Percentiles rank a stretch among this genome's conserved stretches.
phyloP scores from a whole-genome alignment of 1,140 invertebrate genomes.

The Andrena cerasifolii region DNA sequence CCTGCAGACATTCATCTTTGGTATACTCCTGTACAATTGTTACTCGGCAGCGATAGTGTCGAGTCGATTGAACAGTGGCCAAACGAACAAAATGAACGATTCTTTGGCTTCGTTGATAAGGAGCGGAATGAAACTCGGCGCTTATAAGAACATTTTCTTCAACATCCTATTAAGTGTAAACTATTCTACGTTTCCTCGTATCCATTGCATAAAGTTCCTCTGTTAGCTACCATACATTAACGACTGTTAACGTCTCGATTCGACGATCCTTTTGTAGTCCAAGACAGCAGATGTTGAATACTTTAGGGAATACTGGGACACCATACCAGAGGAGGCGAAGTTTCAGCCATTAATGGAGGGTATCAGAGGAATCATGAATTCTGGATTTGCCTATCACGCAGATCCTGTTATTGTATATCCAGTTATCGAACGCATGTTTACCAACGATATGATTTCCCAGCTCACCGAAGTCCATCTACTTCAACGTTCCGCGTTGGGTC shows the following conservation, averaged over 20 bases:
- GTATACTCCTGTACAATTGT: constrained; percentile 58
- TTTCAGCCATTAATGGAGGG: constrained; percentile 42
- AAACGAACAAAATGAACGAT: constrained; percentile 60
- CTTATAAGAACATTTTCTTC: constrained; percentile 35
- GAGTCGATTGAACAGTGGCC: constrained; percentile 40
- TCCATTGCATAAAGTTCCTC: no score
- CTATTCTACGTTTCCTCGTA: constrained; percentile 13
- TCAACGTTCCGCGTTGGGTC: constrained; percentile 16
- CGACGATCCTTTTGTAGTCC: constrained; percentile 22
- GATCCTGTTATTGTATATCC: constrained; percentile 52
- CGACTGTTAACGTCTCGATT: no score
- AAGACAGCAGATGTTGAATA: constrained; percentile 27
- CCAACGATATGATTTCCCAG: constrained; percentile 63
- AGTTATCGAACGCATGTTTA: constrained; percentile 42
- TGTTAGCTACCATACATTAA: no score
- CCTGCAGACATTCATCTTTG: constrained; percentile 53
- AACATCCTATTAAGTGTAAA: constrained; percentile 49
- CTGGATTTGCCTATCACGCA: constrained; percentile 54
- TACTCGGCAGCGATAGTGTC: constrained; percentile 62
- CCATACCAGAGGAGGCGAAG: constrained; percentile 39
- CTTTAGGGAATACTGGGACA: constrained; percentile 49
- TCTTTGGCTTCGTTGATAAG: constrained; percentile 45
- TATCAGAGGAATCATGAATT: constrained; percentile 14
- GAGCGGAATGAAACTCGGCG: constrained; percentile 39
- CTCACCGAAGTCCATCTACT: constrained; percentile 64